phyloP scores from a whole-genome alignment of 2,888 invertebrate species.

The Orthosia gracilis region DNA sequence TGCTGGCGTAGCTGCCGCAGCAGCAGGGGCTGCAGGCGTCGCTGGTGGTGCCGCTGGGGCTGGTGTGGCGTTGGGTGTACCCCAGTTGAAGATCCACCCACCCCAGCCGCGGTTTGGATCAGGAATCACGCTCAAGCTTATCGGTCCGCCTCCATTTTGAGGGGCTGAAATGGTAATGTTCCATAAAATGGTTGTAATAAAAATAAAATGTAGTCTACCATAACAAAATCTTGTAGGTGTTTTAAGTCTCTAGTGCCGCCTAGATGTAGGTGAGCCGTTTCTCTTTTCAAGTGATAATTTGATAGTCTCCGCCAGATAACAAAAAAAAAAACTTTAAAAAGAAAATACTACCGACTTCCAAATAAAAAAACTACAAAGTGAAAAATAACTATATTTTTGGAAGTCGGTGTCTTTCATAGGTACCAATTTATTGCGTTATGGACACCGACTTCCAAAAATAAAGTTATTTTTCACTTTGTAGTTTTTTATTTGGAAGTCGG shows the following conservation, averaged over 20 bases:
- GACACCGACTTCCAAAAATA: no score
- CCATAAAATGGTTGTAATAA: not conserved
- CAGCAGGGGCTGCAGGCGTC: constrained; percentile 10
- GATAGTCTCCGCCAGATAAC: no score
- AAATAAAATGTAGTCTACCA: not conserved
- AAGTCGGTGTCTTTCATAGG: no score
- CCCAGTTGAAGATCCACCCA: not conserved
- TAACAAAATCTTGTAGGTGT: not conserved
- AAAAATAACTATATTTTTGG: no score
- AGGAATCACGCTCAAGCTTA: constrained; percentile 68
- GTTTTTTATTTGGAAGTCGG: no score
- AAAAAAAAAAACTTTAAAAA: no score
- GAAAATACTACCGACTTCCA: no score
- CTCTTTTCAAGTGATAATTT: no score
- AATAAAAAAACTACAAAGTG: no score
- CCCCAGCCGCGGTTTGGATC: constrained; percentile 31
- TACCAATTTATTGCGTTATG: no score
- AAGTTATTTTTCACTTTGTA: no score
- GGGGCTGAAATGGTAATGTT: constrained; percentile 71
- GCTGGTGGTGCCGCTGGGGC: constrained; percentile 18
- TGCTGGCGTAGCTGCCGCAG: constrained; percentile 47
- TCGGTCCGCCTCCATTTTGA: constrained; percentile 73
- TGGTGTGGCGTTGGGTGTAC: constrained; percentile 29
- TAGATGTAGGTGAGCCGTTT: no score
- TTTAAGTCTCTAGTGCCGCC: not conserved